Evolutionary conservation across 2,888 invertebrate genomes (phyloP), one percentile per base, ranked within the genome.

Genomic region (Acleris holmiana): DNA sequence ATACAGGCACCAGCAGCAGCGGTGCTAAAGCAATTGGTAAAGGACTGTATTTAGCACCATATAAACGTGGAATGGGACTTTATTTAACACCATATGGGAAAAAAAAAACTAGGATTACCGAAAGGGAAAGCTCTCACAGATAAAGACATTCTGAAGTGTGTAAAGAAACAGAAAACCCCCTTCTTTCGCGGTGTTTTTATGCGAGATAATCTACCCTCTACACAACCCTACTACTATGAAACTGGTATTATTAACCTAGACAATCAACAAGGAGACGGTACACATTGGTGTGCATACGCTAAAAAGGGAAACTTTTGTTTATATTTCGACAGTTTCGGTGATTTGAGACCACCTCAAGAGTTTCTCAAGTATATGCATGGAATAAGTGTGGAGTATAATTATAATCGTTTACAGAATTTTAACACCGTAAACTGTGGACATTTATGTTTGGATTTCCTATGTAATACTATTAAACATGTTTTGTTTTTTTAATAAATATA

Each of bases 101-200:
- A 40, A 47, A 48, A 57, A 47, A 47, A 48, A 35, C 29, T 47
- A 54, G 10, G 44, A 29, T 46, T 60, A 46, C 59, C 59, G 13
- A 15, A 6, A 13, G 19, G 41, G 18, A 29, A 29, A 29, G 6
- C 61, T 2, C 47, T 54, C 19, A 54, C 61, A 5, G 47, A 61
- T 23, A 4, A n/a, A 1, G 61, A 61, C 15, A 61, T 61, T 3
- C 8, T 23, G 19, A 54, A 4, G 13, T 23, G 1, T 40, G 47
- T 8, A 2, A 0, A 17, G 1, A 35, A 23, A 7, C 10, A 17
- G 47, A 48, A 48, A 40, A 61, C 54, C 0, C 54, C 54, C 2
- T 15, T 18, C 10, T 61, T 61, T 48, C 46, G 61, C n/a, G 61
- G 48, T 61, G 40, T 61, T 25, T 61, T 61, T 15, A 61, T 61